Evolutionary conservation across 1,140 invertebrate genomes (phyloP), one percentile per base, ranked within the genome.

Genomic region (Plectrocnemia conspersa): DNA sequence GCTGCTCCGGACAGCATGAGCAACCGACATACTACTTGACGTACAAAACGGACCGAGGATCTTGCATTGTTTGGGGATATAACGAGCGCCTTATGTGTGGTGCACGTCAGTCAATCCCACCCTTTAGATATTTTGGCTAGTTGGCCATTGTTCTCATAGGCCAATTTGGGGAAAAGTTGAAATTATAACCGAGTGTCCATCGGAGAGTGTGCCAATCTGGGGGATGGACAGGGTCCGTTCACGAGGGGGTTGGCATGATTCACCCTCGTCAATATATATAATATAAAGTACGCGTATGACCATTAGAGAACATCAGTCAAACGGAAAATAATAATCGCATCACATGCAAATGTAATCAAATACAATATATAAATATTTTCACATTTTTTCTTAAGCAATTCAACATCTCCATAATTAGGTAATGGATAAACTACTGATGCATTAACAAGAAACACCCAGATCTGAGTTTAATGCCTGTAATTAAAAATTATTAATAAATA

Each of bases 91-190:
- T 29, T 29, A 29, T 29, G 35, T n/a, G n/a, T n/a, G n/a, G n/a
- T n/a, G n/a, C n/a, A n/a, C n/a, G n/a, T 38, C 35, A 10, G 35
- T 29, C 27, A 29, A 29, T 7, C 27, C 35, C 15, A 16, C 15
- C 35, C 6, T 38, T 16, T 16, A n/a, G n/a, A n/a, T n/a, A n/a
- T n/a, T n/a, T n/a, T n/a, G n/a, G n/a, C n/a, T n/a, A n/a, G n/a
- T n/a, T n/a, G 24, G 10, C 15, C 49, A 61, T 61, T 61, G 59
- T 61, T 61, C 54, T 44, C 48, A 10, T 45, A 19, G 25, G 29
- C 58, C 58, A 59, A 54, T 61, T 61, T 61, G 45, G 40, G 32
- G 29, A 32, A 55, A 59, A 52, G 16, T 61, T 57, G 42, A 57
- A 61, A 57, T 61, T 55, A 56, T 61, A 38, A 44, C 41, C 52